Conservation (phyloP, 2,113 vertebrate genomes). For the Girardinichthys multiradiatus region DNA sequence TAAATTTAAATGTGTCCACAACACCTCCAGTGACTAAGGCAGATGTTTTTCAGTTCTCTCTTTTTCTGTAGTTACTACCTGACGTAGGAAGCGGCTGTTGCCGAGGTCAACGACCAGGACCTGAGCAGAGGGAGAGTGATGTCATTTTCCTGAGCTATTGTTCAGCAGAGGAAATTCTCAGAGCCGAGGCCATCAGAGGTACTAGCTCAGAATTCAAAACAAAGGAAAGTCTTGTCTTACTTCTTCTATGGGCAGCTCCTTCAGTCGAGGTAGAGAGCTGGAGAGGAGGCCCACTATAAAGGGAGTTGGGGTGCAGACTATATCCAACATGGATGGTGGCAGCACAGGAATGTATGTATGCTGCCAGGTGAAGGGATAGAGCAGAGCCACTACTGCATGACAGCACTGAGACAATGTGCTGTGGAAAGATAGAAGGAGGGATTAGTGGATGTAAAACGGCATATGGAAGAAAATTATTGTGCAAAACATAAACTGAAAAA, state of each 20-base stretch:
- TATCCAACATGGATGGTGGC: constrained; percentile 93
- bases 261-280: constrained; percentile 90
- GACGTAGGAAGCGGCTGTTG: constrained; percentile 91
- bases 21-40: neutral
- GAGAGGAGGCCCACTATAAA: constrained; percentile 95
- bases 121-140: constrained; percentile 73
- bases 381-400: constrained; percentile 89
- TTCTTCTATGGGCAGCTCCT: constrained; percentile 93
- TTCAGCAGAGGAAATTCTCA: constrained; percentile 39
- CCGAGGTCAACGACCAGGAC: constrained; percentile 95
- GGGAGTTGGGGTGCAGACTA: constrained; percentile 94
- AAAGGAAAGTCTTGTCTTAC: constrained; percentile 67
- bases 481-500: too few species aligned
- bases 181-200: constrained; percentile 18
- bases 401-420: constrained; percentile 94
- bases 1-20: neutral
- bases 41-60: neutral
- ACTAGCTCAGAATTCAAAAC: neutral
- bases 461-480: too few species aligned
- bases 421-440: constrained; percentile 59
- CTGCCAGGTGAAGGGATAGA: constrained; percentile 92
- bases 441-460: neutral
- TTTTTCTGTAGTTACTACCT: constrained; percentile 78
- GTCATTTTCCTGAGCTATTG: constrained; percentile 74
- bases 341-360: constrained; percentile 95